Evolutionary conservation across 2,797 vertebrate species (phyloP).

Genomic region (Arctocebus calabarensis): DNA sequence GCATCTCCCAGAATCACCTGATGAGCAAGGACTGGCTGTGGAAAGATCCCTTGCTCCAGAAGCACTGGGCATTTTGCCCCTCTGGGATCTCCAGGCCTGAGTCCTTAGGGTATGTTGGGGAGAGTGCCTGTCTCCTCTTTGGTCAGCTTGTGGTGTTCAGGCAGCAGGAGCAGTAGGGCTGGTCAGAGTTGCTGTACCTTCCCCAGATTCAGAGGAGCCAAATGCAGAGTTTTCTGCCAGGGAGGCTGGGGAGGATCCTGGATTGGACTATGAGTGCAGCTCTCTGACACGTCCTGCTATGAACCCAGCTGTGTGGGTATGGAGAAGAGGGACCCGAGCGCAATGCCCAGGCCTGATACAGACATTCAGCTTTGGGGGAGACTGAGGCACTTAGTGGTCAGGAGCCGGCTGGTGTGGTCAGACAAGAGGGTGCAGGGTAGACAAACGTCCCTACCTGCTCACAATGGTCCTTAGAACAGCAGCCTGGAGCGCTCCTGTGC

Average conservation of each 20-base stretch:
- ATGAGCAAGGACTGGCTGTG: background rate
- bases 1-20: background rate
- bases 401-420: background rate
- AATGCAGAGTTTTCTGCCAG: background rate
- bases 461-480: background rate
- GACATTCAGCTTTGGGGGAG: background rate
- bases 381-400: background rate
- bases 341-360: background rate
- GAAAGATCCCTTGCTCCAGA: background rate
- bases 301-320: background rate
- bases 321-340: background rate
- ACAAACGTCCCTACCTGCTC: background rate
- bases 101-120: background rate
- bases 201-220: background rate
- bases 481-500: accelerated
- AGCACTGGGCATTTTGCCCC: background rate
- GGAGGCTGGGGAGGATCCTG: background rate
- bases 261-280: too few species aligned
- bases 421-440: background rate
- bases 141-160: background rate
- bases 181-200: background rate
- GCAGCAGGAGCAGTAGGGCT: too few species aligned
- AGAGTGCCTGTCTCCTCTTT: background rate
- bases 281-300: too few species aligned
- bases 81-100: background rate